Evolutionary conservation across 2,797 vertebrate species (phyloP), one percentile per base, ranked within the genome.

Genomic region (Helostoma temminkii): DNA sequence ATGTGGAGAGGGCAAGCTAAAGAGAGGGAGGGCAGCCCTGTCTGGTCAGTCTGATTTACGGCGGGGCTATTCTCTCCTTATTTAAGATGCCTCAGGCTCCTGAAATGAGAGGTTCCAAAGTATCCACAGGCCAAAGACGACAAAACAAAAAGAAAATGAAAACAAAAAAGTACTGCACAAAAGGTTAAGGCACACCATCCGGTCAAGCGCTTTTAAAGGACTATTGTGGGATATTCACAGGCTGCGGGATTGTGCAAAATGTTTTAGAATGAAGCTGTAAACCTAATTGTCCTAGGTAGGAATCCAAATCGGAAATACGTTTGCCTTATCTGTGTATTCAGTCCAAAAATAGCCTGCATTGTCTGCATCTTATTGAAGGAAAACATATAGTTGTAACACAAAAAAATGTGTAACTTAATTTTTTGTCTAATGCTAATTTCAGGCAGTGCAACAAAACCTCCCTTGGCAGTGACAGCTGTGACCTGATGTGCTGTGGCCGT

Each of bases 381-480:
- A 61, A 26, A 45, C 48, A 6, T 36, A 9, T 11, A 10, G 10
- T 26, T 62, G 26, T 30, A 28, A 47, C 32, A 14, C 22, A 30
- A 57, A 30, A 58, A 37, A 16, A 55, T 9, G 1, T 50, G 41
- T 30, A 41, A 61, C 8, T 16, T n/a, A n/a, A 24, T 66, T 49
- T 67, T 28, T 25, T 80, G 36, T 79, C 12, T 49, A 30, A 0
- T 61, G 37, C 21, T 64, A 0, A 24, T 78, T 64, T 1, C 93
- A 99, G 98, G 82, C 98, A 99, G 75, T 99, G 98, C 93, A 99
- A 99, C 92, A 99, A 99, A 90, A 98, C 98, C 0, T 98, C 98
- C 1, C 87, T 93, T 0, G 98, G 98, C 86, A 99, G 97, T 0
- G 98, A 99, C 94, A 99, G 96, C 94, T 99, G 98, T 0, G 97